phyloP scores from a whole-genome alignment of 2,113 vertebrate genomes.

The Mionectes macconnelli region DNA sequence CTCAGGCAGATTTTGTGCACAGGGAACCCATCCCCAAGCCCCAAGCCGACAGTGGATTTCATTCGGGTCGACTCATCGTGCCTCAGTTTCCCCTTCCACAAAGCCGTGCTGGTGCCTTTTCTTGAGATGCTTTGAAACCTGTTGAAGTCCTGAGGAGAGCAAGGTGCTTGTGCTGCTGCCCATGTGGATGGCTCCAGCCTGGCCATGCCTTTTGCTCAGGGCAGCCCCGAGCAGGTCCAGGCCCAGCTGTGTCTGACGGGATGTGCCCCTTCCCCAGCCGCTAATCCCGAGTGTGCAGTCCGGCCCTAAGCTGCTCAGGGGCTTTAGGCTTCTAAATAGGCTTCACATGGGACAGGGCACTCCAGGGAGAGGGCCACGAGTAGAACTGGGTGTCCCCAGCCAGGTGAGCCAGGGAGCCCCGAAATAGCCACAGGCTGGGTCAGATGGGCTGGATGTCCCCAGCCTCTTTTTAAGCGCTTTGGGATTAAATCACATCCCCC shows the following conservation, averaged over 20 bases:
- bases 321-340: constrained; percentile 19
- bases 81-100: not conserved
- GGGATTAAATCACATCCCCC: not conserved
- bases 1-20: not conserved
- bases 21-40: fast-evolving
- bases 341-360: not conserved
- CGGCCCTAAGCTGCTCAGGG: not conserved
- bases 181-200: not conserved
- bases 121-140: not conserved
- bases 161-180: not conserved
- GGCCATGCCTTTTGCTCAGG: not conserved
- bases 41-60: not conserved
- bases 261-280: not conserved
- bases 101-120: fast-evolving
- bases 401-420: not conserved
- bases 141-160: not conserved
- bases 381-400: not conserved
- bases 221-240: not conserved
- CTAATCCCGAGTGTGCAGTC: fast-evolving
- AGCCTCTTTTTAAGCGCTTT: not conserved
- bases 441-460: not conserved
- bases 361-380: not conserved
- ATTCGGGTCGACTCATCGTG: fast-evolving
- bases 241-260: fast-evolving
- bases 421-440: not conserved